Conservation (phyloP, 1,140 invertebrate genomes). For the Halictus rubicundus region DNA sequence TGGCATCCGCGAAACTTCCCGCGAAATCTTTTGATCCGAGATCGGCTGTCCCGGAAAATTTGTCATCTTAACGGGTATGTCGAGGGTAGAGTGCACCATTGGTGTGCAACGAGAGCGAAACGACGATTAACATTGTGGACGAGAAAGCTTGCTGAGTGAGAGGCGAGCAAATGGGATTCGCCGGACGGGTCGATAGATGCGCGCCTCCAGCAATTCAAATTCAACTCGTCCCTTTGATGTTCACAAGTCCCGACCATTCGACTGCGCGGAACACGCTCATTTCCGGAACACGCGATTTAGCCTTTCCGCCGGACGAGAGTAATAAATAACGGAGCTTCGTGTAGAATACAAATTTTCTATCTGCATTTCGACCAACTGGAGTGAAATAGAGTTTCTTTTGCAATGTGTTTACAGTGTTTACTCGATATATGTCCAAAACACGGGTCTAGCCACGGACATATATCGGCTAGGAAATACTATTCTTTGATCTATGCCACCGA, state of each 20-base stretch:
- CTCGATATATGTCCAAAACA: too few relatives aligned
- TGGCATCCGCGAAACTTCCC: too few relatives aligned
- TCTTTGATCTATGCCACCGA: too few relatives aligned
- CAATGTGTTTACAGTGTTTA: too few relatives aligned
- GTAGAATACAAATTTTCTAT: too few relatives aligned
- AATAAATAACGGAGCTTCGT: too few relatives aligned
- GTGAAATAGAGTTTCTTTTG: too few relatives aligned
- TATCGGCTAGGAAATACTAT: too few relatives aligned
- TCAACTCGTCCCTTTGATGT: not conserved
- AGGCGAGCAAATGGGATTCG: not conserved
- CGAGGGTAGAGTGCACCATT: not conserved
- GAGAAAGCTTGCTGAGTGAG: not conserved
- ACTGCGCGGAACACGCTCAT: not conserved
- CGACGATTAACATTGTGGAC: not conserved
- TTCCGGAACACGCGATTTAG: not conserved
- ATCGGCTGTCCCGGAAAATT: not conserved
- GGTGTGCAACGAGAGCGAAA: not conserved
- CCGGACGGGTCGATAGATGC: not conserved
- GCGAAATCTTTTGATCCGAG: not conserved
- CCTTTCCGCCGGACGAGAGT: not conserved
- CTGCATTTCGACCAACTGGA: too few relatives aligned
- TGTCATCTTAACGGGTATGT: not conserved
- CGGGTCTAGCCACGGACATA: too few relatives aligned
- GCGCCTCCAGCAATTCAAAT: slow-evolving; percentile 2
- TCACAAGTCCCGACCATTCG: not conserved